These are phyloP conservation scores for Drosophila meridionalis DNA, from an alignment of 2,888 invertebrate species.

Conservation along the genomic window DNA sequence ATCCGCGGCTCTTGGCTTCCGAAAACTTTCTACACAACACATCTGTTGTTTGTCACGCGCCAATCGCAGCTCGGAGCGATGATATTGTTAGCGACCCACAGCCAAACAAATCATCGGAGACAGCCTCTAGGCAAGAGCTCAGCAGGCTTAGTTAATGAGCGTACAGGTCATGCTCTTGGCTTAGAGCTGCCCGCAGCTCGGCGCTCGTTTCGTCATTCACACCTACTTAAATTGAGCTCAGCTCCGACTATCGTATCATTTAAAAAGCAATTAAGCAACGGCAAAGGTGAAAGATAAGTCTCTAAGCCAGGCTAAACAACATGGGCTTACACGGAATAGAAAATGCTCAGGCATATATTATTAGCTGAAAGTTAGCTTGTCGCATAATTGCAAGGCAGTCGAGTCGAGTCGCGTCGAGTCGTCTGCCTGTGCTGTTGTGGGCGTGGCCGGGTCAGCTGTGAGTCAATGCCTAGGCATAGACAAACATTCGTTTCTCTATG, in stretches of 20 bases:
- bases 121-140: conserved; percentile 28
- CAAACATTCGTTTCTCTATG: conserved; percentile 26
- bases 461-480: neutral
- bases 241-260: conserved; percentile 43
- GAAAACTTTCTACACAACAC: conserved; percentile 29
- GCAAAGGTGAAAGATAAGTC: conserved; percentile 42
- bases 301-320: conserved; percentile 24
- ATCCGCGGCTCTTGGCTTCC: conserved; percentile 28
- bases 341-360: conserved; percentile 1
- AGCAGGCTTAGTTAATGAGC: conserved; percentile 60
- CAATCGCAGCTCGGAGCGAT: conserved; percentile 33
- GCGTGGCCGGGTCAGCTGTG: conserved; percentile 43
- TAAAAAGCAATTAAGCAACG: conserved; percentile 49
- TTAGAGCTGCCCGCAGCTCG: conserved; percentile 13
- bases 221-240: conserved; percentile 58
- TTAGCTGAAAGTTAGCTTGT: conserved; percentile 1
- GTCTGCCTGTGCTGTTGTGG: conserved; percentile 25
- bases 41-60: conserved; percentile 40
- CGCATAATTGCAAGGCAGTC: conserved; percentile 44
- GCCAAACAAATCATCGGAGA: conserved; percentile 41
- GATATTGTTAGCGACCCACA: conserved; percentile 24
- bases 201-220: conserved; percentile 45
- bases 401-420: conserved; percentile 12
- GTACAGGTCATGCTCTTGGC: conserved; percentile 70
- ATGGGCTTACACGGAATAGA: conserved; percentile 17